Evolutionary conservation across 2,797 vertebrate species (phyloP), one percentile per base, ranked within the genome.

Genomic region (Otolemur crassicaudatus): DNA sequence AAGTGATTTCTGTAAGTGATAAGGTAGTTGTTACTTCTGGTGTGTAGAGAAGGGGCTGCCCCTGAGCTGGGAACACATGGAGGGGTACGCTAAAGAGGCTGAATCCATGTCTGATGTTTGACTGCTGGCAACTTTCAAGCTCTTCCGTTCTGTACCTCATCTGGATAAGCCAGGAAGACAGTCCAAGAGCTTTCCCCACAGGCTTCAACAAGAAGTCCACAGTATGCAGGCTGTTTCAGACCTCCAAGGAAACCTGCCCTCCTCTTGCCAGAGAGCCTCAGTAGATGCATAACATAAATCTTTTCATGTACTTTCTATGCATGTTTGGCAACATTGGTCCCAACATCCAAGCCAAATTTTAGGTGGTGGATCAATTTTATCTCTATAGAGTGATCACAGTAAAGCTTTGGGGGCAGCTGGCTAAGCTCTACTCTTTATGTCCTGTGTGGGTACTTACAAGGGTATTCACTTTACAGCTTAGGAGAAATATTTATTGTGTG

Each of bases 111-210:
- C 75, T 90, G 37, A 61, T 76, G 37, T 69, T 69, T 90, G 34
- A 25, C 6, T 79, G 46, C 16, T 60, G 53, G 46, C 29, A 61
- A 25, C 0, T 40, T 63, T 76, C 11, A 82, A 37, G 22, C 2
- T 34, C 20, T 40, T 1, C 7, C 13, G 5, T 73, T 82, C 67
- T 79, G 31, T 9, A n/a, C 27, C 27, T 25, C 29, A 37, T 67
- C 65, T 85, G 37, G 25, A 11, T 40, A 70, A 53, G 25, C 53
- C 31, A 22, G 31, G 37, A 7, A 63, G 37, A 81, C 14, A 53
- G 4, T 0, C 10, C 13, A 31, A 1, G 0, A 31, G 8, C 23
- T 19, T 4, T 56, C 25, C 70, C 75, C 34, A 11, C 7, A 60
- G 81, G 27, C 23, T 67, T 46, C 56, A 34, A 40, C 13, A 65